These are phyloP conservation scores for Felis chaus DNA, from an alignment of 2,113 vertebrate genomes.

Conservation along the genomic window DNA sequence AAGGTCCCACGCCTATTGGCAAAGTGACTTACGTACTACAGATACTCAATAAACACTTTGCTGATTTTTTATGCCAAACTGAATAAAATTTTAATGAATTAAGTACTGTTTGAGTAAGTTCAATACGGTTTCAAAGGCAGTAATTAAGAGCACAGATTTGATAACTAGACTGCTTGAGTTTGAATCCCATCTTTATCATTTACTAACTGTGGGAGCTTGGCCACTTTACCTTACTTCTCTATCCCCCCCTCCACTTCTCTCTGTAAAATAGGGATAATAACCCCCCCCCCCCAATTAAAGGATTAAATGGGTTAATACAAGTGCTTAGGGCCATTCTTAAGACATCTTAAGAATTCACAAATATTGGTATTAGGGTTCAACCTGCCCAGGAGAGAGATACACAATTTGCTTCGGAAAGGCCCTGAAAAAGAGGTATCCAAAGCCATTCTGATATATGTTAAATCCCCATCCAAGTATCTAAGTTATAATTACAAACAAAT, in stretches of 20 bases:
- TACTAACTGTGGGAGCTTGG: neutral
- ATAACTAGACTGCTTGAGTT: neutral
- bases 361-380: neutral
- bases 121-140: neutral
- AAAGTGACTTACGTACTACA: neutral
- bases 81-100: neutral
- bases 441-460: neutral
- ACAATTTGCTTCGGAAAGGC: neutral
- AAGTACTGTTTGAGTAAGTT: neutral
- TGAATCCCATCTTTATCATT: neutral
- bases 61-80: neutral
- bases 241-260: neutral
- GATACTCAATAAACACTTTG: neutral
- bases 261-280: neutral
- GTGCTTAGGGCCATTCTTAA: neutral
- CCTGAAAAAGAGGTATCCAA: neutral
- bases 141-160: neutral
- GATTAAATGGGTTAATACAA: neutral
- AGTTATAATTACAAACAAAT: slow-evolving; percentile 38
- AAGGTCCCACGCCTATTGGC: neutral
- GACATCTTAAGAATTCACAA: neutral
- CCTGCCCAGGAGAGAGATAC: neutral
- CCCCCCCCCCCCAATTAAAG: neutral
- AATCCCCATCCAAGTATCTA: neutral
- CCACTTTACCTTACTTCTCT: neutral